A percentile compares a stretch with the other conserved stretches of the same genome.
These are phyloP conservation scores for Diplodus sargus DNA, from an alignment of 2,797 vertebrate species.

Conservation along the genomic window DNA sequence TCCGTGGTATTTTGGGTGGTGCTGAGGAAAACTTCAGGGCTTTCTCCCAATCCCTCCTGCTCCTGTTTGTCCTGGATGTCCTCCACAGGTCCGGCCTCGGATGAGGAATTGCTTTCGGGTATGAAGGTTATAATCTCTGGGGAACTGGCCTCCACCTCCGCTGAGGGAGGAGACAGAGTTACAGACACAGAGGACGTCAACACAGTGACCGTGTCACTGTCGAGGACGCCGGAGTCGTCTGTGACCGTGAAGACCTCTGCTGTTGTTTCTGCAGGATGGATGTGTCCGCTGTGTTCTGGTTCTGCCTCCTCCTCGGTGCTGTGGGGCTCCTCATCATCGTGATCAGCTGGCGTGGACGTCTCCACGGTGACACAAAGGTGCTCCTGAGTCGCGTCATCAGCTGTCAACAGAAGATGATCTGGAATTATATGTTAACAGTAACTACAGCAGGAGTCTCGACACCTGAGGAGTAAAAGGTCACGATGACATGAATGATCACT, in stretches of 20 bases:
- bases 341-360: conserved; percentile 9
- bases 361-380: conserved; percentile 15
- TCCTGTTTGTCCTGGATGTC: conserved; percentile 56
- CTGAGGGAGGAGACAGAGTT: conserved; percentile 25
- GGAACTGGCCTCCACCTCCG: conserved; percentile 60
- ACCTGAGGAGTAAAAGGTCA: not conserved
- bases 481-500: not conserved
- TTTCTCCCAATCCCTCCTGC: conserved; percentile 53
- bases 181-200: conserved; percentile 47
- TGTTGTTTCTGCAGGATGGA: conserved; percentile 29
- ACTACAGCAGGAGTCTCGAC: not conserved
- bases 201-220: conserved; percentile 39
- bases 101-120: conserved; percentile 48
- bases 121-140: conserved; percentile 50
- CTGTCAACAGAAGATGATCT: conserved; percentile 51
- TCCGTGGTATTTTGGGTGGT: conserved; percentile 43
- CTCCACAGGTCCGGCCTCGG: conserved; percentile 44
- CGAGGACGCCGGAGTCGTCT: conserved; percentile 21
- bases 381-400: conserved; percentile 34
- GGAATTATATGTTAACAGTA: not conserved
- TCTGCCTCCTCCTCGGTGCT: conserved; percentile 37
- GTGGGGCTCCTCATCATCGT: conserved; percentile 30
- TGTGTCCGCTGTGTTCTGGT: conserved; percentile 46
- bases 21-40: conserved; percentile 31
- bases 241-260: conserved; percentile 31